phyloP scores from a whole-genome alignment of 2,888 invertebrate genomes.

The Drosophila nigritarsus region DNA sequence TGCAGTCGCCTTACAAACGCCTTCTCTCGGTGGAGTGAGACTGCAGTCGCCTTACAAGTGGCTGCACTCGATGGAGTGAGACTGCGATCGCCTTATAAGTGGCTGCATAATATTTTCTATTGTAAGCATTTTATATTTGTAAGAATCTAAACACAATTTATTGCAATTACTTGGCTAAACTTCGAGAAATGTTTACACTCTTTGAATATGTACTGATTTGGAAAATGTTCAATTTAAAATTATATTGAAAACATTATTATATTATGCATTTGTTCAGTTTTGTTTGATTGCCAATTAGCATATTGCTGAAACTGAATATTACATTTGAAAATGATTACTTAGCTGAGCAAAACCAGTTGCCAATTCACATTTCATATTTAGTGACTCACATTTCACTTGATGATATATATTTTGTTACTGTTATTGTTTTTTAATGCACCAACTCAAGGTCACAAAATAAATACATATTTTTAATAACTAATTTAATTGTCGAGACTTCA shows the following conservation, averaged over 20 bases:
- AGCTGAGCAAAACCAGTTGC: conserved; percentile 47
- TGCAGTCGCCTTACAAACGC: too few relatives aligned
- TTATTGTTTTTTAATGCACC: not conserved
- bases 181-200: not conserved
- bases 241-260: not conserved
- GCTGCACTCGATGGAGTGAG: too few relatives aligned
- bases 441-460: conserved; percentile 48
- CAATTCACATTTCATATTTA: conserved; percentile 20
- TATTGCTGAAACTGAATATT: conserved; percentile 37
- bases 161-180: not conserved
- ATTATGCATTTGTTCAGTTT: not conserved
- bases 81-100: too few relatives aligned
- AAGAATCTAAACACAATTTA: not conserved
- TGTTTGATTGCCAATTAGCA: conserved; percentile 9
- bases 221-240: not conserved
- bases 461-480: conserved; percentile 51
- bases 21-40: too few relatives aligned
- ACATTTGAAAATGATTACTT: conserved; percentile 36
- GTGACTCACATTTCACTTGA: conserved; percentile 44
- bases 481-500: conserved; percentile 58
- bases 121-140: too few relatives aligned
- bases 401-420: conserved; percentile 18
- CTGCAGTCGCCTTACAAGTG: too few relatives aligned
- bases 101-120: too few relatives aligned
- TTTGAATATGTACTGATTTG: not conserved